These are phyloP conservation scores for Drosophila mulleri DNA, from an alignment of 2,888 invertebrate species.

Conservation along the genomic window DNA sequence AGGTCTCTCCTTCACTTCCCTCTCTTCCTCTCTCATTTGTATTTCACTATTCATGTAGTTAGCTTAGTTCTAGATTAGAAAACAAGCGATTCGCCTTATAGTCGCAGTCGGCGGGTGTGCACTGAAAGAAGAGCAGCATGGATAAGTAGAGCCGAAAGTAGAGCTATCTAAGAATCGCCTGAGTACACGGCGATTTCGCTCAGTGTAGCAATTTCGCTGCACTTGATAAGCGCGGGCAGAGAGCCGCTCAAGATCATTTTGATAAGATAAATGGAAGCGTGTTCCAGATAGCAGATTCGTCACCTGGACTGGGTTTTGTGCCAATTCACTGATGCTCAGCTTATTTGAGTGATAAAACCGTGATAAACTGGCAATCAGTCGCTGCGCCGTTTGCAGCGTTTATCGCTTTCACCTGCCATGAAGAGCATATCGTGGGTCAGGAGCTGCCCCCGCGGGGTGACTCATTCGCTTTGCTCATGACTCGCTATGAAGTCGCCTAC, in stretches of 20 bases:
- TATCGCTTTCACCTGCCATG: slow-evolving; percentile 20
- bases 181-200: background rate
- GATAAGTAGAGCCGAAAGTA: background rate
- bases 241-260: slow-evolving; percentile 69
- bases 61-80: slow-evolving; percentile 59
- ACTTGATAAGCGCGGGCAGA: slow-evolving; percentile 16
- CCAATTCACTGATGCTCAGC: slow-evolving; percentile 59
- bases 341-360: slow-evolving; percentile 32
- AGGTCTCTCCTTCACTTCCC: slow-evolving; percentile 2
- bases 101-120: slow-evolving; percentile 15
- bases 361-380: background rate
- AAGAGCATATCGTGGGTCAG: slow-evolving; percentile 34
- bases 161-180: no score
- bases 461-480: slow-evolving; percentile 31
- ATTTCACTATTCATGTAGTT: slow-evolving; percentile 26
- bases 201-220: slow-evolving; percentile 38
- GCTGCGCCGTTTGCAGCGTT: background rate
- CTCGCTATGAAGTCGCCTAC: slow-evolving; percentile 45
- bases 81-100: slow-evolving; percentile 29
- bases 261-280: slow-evolving; percentile 69
- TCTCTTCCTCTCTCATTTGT: slow-evolving; percentile 19
- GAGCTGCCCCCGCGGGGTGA: slow-evolving; percentile 25
- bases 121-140: slow-evolving; percentile 50
- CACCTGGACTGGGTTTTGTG: slow-evolving; percentile 42
- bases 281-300: slow-evolving; percentile 41